Base-by-base conservation (phyloP, 2,113 vertebrate genomes). In the Merops nubicus region DNA sequence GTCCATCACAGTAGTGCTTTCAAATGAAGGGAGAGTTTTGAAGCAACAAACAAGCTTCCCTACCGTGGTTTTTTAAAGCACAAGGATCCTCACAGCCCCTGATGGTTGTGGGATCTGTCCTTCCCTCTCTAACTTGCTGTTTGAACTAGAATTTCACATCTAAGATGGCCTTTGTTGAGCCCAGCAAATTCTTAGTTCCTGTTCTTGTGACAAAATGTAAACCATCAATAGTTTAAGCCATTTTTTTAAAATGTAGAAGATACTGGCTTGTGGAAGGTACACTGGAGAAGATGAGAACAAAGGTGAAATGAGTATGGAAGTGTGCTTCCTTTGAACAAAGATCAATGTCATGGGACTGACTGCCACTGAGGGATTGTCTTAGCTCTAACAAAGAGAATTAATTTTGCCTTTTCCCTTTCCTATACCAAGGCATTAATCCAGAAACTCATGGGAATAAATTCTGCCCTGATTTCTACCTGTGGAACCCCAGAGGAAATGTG, bases 361-460 rank as follows among this genome's bases (percentile, higher is more conserved):
- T 85, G 21, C 89, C 92, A 68, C 72, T 38, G n/a, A 93, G 93
- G 90, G 94, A 84, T 95, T 75, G 25, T 16, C 8, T 84, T 94
- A 81, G 56, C 48, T 56, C 15, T 92, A 72, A 86, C 76, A 60
- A 53, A 93, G 88, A 91, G 87, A 94, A 96, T 94, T 96, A 94
- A 96, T 94, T 94, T 96, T 96, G 91, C 85, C 93, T 96, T 96
- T 91, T 93, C 88, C 64, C 85, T 67, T 88, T 91, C 60, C 51
- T 87, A 12, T 88, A 89, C 47, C 22, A 45, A 85, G 40, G 51
- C 79, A 92, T 94, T 93, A 94, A 93, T 92, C 60, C 91, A 89
- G 83, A 94, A 95, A 60, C 91, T 87, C 92, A 28, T 1, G 62
- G 73, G 93, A 73, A 94, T 95, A 75, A 92, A 91, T 92, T 94